Conservation (phyloP, 2,797 vertebrate genomes). For the Chiloscyllium punctatum region DNA sequence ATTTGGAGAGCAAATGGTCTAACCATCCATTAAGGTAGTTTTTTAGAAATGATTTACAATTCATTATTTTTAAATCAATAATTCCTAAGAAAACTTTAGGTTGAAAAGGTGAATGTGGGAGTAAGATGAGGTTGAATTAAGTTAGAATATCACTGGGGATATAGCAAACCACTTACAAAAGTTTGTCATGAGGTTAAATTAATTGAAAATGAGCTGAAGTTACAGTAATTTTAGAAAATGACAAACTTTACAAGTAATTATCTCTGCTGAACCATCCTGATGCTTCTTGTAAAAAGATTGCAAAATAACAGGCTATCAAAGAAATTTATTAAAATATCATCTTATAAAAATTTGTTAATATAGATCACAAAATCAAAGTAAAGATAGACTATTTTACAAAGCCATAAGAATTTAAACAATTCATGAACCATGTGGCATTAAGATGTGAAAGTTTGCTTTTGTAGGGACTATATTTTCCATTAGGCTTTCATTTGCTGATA, state of each 20-base stretch:
- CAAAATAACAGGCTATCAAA: not conserved
- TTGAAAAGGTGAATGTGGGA: not conserved
- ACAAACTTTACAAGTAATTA: not conserved
- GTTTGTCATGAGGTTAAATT: not conserved
- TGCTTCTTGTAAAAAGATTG: not conserved
- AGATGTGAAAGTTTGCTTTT: not conserved
- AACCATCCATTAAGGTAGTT: not conserved
- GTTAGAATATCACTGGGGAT: not conserved
- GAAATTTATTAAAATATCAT: not conserved
- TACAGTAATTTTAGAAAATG: not conserved
- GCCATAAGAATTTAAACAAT: not conserved
- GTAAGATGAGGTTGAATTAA: not conserved
- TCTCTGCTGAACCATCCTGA: not conserved
- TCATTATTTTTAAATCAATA: not conserved
- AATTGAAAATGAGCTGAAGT: not conserved
- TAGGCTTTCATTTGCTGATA: not conserved
- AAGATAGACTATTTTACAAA: not conserved
- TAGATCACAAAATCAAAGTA: not conserved
- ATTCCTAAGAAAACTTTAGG: not conserved
- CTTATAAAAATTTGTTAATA: not conserved
- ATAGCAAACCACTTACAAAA: not conserved
- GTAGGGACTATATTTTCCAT: not conserved
- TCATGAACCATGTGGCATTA: not conserved
- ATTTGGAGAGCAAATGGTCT: too few species aligned
- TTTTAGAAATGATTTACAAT: not conserved